Evolutionary conservation across 2,113 vertebrate species (phyloP).

Genomic region (Empidonax alnorum): DNA sequence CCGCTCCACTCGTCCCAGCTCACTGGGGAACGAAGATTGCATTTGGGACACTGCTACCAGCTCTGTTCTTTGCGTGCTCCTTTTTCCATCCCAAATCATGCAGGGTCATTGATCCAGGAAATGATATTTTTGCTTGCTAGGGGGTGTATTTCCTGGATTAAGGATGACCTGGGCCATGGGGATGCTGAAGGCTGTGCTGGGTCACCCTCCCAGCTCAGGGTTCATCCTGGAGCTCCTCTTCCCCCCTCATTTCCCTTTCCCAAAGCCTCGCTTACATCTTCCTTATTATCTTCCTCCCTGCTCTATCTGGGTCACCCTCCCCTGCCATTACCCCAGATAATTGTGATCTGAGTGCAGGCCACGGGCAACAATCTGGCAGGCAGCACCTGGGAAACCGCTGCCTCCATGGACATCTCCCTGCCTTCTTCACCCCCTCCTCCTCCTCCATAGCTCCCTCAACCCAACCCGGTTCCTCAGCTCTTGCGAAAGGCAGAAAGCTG

Average conservation of each 20-base stretch:
- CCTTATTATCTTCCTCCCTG: neutral
- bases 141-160: neutral
- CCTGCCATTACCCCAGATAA: conserved; percentile 54
- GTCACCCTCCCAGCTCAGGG: neutral
- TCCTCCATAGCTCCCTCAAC: neutral
- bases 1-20: neutral
- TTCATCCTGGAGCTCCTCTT: neutral
- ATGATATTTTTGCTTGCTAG: neutral
- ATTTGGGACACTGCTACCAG: neutral
- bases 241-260: neutral
- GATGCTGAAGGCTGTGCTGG: neutral
- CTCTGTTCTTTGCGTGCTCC: neutral
- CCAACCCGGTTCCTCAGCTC: rapidly evolving
- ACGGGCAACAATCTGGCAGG: conserved; percentile 29
- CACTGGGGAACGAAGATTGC: neutral
- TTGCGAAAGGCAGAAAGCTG: neutral
- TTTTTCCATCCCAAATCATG: neutral
- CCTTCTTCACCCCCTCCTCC: neutral
- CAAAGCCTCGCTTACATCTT: neutral
- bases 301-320: conserved; percentile 56
- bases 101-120: neutral
- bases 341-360: neutral
- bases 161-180: rapidly evolving
- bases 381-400: neutral
- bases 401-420: neutral